Conservation (phyloP, 2,888 invertebrate genomes). For the Cantharis lateralis region DNA sequence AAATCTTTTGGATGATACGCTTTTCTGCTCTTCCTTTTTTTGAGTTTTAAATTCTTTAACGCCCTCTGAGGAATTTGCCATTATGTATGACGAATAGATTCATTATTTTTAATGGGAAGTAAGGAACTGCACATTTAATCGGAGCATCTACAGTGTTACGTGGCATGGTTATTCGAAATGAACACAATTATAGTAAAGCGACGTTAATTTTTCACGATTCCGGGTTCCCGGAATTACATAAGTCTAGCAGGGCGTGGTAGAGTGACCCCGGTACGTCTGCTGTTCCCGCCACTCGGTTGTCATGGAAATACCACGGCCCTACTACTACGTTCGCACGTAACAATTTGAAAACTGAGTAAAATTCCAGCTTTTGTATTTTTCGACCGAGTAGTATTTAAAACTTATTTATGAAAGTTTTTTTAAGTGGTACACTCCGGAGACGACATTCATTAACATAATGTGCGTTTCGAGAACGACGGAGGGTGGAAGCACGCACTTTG, state of each 20-base stretch:
- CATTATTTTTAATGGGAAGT: constrained; percentile 22
- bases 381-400: background rate
- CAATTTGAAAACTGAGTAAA: constrained; percentile 11
- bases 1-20: background rate
- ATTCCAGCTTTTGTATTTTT: constrained; percentile 6
- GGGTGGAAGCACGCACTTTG: no score
- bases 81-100: constrained; percentile 21
- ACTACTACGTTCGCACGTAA: constrained; percentile 22
- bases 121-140: constrained; percentile 18
- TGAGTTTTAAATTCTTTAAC: constrained; percentile 16
- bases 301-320: constrained; percentile 27
- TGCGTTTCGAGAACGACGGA: background rate
- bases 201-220: constrained; percentile 17
- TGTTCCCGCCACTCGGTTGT: constrained; percentile 35
- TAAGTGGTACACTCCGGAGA: background rate
- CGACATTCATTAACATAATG: background rate
- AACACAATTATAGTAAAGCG: constrained; percentile 25
- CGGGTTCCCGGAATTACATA: constrained; percentile 10
- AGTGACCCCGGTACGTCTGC: constrained; percentile 36
- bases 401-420: background rate
- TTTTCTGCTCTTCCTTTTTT: background rate
- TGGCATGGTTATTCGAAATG: constrained; percentile 21
- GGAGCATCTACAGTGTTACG: constrained; percentile 16
- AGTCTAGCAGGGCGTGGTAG: constrained; percentile 34
- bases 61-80: constrained; percentile 13